These are phyloP conservation scores for Drosophila persimilis DNA, from an alignment of 1,140 invertebrate genomes.

Conservation along the genomic window DNA sequence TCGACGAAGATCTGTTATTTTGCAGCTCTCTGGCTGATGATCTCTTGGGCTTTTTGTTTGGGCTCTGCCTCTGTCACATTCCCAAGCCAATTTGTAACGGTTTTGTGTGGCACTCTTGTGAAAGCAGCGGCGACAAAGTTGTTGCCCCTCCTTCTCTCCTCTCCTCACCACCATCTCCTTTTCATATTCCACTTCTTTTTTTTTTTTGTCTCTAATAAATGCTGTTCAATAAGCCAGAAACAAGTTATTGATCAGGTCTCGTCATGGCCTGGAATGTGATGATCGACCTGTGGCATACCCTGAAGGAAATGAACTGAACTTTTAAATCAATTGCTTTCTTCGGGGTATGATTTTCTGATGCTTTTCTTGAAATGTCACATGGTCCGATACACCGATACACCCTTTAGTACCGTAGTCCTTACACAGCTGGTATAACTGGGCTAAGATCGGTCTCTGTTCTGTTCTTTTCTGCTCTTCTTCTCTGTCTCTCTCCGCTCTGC, in stretches of 20 bases:
- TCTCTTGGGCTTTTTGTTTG: neutral
- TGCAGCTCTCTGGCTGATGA: constrained; percentile 11
- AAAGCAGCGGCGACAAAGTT: constrained; percentile 41
- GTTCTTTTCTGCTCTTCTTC: neutral
- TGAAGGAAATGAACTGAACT: neutral
- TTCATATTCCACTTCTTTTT: neutral
- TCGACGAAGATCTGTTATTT: too few species aligned
- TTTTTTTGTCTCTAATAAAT: constrained; percentile 36
- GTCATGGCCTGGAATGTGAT: constrained; percentile 6
- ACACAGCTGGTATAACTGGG: constrained; percentile 31
- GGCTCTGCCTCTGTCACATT: constrained; percentile 40
- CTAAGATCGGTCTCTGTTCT: constrained; percentile 15
- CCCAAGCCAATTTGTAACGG: constrained; percentile 65
- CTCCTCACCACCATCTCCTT: too few species aligned
- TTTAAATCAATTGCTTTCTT: neutral
- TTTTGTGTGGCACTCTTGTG: constrained; percentile 57
- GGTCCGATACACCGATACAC: neutral
- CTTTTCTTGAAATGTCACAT: too few species aligned
- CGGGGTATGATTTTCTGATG: too few species aligned
- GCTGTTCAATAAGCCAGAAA: constrained; percentile 42
- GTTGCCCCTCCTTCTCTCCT: constrained; percentile 18
- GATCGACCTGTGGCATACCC: constrained; percentile 3
- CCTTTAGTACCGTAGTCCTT: constrained; percentile 11
- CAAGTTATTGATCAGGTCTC: constrained; percentile 41
- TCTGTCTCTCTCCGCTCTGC: constrained; percentile 1